Evolutionary conservation across 2,888 invertebrate genomes (phyloP).

Genomic region (Ormyrus nitidulus): DNA sequence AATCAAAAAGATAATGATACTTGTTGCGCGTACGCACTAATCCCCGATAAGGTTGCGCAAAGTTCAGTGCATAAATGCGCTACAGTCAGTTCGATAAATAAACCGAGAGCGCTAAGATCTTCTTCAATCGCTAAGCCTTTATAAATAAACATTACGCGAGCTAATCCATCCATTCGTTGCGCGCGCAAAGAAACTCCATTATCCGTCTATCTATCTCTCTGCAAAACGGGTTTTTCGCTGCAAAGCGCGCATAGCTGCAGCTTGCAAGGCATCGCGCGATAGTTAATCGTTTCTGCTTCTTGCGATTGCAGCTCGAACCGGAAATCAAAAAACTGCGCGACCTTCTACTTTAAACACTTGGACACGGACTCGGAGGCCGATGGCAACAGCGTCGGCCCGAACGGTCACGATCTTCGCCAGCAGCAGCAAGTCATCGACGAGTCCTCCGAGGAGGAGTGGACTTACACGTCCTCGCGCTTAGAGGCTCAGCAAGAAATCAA

Average conservation of each 20-base stretch:
- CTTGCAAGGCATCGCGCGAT: neutral
- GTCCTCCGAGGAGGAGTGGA: conserved; percentile 84
- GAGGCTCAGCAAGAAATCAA: conserved; percentile 19
- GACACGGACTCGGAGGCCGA: conserved; percentile 91
- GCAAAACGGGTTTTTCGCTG: conserved; percentile 6
- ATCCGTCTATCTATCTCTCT: conserved; percentile 1
- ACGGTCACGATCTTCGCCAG: conserved; percentile 64
- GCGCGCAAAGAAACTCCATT: conserved; percentile 11
- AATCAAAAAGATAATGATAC: too few relatives aligned
- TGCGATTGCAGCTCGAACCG: conserved; percentile 79
- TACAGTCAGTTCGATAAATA: neutral
- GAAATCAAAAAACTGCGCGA: conserved; percentile 88
- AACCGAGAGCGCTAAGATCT: neutral
- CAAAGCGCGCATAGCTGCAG: too few relatives aligned
- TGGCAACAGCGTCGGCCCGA: conserved; percentile 53
- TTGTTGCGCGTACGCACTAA: too few relatives aligned
- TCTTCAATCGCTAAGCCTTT: neutral
- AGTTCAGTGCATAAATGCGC: too few relatives aligned
- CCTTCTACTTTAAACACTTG: conserved; percentile 90
- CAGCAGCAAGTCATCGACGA: conserved; percentile 70
- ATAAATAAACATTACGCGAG: conserved; percentile 37
- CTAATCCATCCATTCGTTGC: neutral
- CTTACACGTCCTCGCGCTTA: conserved; percentile 75
- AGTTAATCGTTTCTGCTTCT: conserved; percentile 12
- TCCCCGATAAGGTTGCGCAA: too few relatives aligned